Evolutionary conservation across 2,797 vertebrate genomes (phyloP).

Genomic region (Bovichtus variegatus): DNA sequence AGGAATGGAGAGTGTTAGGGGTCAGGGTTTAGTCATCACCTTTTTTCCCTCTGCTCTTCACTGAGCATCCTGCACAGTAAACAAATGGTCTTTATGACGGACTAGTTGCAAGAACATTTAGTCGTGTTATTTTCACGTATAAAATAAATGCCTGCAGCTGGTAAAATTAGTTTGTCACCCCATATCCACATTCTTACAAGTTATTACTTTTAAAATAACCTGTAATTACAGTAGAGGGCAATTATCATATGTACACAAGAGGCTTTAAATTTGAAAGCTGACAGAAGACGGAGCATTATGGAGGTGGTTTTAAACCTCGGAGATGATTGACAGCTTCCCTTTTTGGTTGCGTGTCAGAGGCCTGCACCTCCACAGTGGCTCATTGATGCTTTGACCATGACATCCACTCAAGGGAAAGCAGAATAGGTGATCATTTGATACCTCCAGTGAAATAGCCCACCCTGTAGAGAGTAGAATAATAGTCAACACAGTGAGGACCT

Average conservation of each 20-base stretch:
- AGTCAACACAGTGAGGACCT: constrained; percentile 68
- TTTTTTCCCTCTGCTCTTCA: constrained; percentile 38
- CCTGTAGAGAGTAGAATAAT: constrained; percentile 72
- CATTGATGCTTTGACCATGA: constrained; percentile 67
- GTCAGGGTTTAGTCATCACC: constrained; percentile 60
- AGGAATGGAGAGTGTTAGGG: constrained; percentile 47
- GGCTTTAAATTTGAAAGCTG: constrained; percentile 12
- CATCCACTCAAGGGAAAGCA: constrained; percentile 70
- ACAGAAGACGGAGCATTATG: constrained; percentile 38
- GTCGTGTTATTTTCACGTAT: constrained; percentile 4
- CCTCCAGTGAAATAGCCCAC: constrained; percentile 67
- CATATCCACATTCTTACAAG: constrained; percentile 33
- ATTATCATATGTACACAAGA: neutral
- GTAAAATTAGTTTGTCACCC: neutral
- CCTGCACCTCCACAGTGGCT: constrained; percentile 68
- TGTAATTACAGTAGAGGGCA: constrained; percentile 39
- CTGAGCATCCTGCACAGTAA: constrained; percentile 39
- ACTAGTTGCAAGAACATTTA: constrained; percentile 4
- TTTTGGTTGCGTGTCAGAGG: constrained; percentile 58
- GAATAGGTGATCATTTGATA: constrained; percentile 80
- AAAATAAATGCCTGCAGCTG: constrained; percentile 16
- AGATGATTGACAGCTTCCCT: constrained; percentile 66
- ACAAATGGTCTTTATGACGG: constrained; percentile 34
- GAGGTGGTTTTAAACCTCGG: constrained; percentile 24
- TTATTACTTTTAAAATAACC: constrained; percentile 16